These are phyloP conservation scores for Ophioninae sp. DNA, from an alignment of 2,888 invertebrate species.

Conservation along the genomic window DNA sequence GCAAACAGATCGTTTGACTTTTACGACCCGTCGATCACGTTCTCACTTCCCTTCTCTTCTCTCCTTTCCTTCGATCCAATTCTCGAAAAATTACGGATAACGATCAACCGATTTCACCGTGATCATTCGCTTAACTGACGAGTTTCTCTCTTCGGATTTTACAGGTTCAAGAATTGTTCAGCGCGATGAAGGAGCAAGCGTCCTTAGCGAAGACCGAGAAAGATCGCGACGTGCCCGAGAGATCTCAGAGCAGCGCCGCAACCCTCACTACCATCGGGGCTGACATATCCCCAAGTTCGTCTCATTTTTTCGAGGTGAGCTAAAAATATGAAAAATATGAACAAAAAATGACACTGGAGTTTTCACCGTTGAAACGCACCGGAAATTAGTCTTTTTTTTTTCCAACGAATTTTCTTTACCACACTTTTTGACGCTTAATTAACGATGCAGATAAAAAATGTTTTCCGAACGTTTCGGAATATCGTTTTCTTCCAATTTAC, in stretches of 20 bases:
- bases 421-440: too few relatives aligned
- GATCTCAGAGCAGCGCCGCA: conserved; percentile 84
- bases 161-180: conserved; percentile 78
- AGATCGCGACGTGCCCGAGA: conserved; percentile 74
- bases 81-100: conserved; percentile 1
- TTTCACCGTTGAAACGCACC: too few relatives aligned
- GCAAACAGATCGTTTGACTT: conserved; percentile 41
- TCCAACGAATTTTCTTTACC: too few relatives aligned
- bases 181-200: conserved; percentile 80
- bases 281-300: conserved; percentile 92
- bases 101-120: neutral
- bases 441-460: too few relatives aligned
- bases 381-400: too few relatives aligned
- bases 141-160: conserved; percentile 10
- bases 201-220: conserved; percentile 74
- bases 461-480: too few relatives aligned
- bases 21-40: neutral
- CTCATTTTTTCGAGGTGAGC: conserved; percentile 93
- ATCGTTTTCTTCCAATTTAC: too few relatives aligned
- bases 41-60: neutral
- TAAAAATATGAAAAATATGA: conserved; percentile 8
- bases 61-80: neutral
- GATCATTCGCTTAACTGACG: neutral
- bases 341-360: neutral
- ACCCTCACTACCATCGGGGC: conserved; percentile 88